These are phyloP conservation scores for Epinephelus moara DNA, from an alignment of 2,113 vertebrate genomes.

Conservation along the genomic window DNA sequence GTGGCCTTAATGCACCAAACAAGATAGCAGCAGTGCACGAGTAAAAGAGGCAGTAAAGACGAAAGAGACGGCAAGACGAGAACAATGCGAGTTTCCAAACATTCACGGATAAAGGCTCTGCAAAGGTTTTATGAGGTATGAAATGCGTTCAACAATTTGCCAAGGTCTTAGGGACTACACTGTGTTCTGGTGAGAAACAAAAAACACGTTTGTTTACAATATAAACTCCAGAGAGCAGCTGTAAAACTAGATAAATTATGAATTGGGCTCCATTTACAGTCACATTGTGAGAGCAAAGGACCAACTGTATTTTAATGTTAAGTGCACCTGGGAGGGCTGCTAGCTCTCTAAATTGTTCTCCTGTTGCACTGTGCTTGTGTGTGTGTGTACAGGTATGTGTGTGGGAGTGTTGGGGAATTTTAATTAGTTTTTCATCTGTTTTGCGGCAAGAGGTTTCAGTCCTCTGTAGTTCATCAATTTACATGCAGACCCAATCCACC, in stretches of 20 bases:
- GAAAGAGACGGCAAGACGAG: neutral
- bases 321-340: slow-evolving; percentile 6
- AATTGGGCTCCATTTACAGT: neutral
- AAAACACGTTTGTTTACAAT: neutral
- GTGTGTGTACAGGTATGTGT: neutral
- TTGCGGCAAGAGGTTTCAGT: slow-evolving; percentile 17
- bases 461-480: slow-evolving; percentile 33
- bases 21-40: too few species aligned
- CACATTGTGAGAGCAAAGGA: neutral
- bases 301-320: neutral
- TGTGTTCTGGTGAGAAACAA: neutral
- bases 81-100: slow-evolving; percentile 1
- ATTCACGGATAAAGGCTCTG: neutral
- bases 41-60: neutral
- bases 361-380: neutral
- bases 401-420: slow-evolving; percentile 5
- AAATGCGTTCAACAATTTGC: neutral
- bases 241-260: slow-evolving; percentile 3
- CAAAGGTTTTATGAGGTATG: neutral
- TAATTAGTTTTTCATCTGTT: slow-evolving; percentile 44
- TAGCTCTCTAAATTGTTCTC: slow-evolving; percentile 17
- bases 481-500: slow-evolving; percentile 28
- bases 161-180: too few species aligned
- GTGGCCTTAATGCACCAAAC: neutral
- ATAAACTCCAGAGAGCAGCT: neutral